phyloP scores from a whole-genome alignment of 2,888 invertebrate species.

The Acleris literana region DNA sequence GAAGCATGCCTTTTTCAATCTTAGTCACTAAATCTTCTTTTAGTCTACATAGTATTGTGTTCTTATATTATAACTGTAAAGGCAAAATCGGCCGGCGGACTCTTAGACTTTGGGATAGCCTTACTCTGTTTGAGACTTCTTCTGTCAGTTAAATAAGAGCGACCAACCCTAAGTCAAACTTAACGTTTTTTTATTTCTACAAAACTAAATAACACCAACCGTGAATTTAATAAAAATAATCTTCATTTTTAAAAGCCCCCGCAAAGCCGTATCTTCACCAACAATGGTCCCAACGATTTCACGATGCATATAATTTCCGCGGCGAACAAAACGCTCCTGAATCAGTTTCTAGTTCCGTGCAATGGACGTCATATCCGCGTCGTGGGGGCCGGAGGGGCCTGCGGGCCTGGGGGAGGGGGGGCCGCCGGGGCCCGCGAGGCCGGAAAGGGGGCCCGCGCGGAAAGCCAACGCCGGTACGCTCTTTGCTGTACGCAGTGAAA shows the following conservation, averaged over 20 bases:
- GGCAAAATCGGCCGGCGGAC: no score
- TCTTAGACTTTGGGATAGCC: no score
- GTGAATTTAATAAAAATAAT: conserved; percentile 20
- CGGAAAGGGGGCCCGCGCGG: conserved; percentile 15
- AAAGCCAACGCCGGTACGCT: conserved; percentile 21
- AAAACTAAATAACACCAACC: not conserved
- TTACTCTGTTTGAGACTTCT: no score
- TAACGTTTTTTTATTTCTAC: no score
- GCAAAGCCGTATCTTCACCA: conserved; percentile 9
- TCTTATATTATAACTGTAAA: no score
- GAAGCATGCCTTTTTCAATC: no score
- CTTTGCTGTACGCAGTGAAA: conserved; percentile 5
- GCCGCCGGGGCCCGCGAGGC: not conserved
- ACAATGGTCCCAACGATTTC: conserved; percentile 17
- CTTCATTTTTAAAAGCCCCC: conserved; percentile 13
- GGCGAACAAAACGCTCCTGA: conserved; percentile 29
- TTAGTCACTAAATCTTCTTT: no score
- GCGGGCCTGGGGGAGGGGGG: not conserved
- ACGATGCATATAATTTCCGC: conserved; percentile 33
- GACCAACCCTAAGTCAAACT: no score
- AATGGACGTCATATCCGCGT: conserved; percentile 28
- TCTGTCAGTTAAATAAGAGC: no score
- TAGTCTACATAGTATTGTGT: no score
- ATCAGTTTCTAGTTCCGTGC: conserved; percentile 31
- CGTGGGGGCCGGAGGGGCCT: not conserved